Conservation (phyloP, 2,888 invertebrate genomes). For the Noctua fimbriata region DNA sequence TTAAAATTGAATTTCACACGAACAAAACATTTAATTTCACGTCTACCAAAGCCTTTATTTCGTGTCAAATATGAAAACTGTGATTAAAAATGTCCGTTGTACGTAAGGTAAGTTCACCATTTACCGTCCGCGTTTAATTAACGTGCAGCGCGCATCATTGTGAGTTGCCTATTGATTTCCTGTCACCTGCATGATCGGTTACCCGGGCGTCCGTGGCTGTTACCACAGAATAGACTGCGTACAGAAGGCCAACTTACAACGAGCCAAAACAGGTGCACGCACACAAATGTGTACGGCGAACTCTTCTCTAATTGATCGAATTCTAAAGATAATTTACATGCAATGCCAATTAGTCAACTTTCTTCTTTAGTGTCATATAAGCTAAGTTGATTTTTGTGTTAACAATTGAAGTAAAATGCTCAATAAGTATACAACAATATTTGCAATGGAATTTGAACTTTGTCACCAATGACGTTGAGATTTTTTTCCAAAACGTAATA, state of each 20-base stretch:
- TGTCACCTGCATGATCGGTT: conserved; percentile 69
- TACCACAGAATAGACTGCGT: background rate
- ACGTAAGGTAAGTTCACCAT: conserved; percentile 37
- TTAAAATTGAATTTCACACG: conserved; percentile 12
- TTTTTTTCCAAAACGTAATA: background rate
- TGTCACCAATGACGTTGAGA: background rate
- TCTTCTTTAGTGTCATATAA: background rate
- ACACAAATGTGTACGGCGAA: background rate
- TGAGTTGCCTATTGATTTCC: conserved; percentile 68
- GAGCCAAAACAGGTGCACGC: background rate
- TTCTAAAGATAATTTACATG: background rate
- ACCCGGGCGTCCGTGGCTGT: conserved; percentile 21
- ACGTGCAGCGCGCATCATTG: conserved; percentile 51
- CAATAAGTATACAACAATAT: background rate
- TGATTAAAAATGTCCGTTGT: conserved; percentile 36
- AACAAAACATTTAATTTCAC: conserved; percentile 11
- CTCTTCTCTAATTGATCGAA: background rate
- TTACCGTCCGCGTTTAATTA: conserved; percentile 62
- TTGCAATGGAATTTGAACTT: background rate
- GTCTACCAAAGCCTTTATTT: conserved; percentile 13
- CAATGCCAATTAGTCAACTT: background rate
- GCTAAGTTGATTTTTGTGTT: background rate
- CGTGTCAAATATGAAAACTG: conserved; percentile 30
- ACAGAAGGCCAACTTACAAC: background rate
- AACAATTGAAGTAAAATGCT: background rate